Base-by-base conservation (phyloP, 2,797 vertebrate species). In the Notolabrus celidotus region DNA sequence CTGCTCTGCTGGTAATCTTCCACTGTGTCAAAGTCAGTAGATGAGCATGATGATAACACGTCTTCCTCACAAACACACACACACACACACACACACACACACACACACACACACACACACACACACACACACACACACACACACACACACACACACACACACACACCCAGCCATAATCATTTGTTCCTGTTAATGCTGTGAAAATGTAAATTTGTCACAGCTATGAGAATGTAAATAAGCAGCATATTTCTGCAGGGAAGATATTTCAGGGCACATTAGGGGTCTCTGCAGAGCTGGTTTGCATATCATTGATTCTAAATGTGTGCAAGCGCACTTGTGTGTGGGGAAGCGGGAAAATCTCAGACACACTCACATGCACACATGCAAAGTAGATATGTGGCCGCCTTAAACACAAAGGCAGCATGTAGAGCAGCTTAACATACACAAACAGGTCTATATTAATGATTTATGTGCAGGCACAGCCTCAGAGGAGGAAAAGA, bases 241-340 rank as follows among this genome's bases (percentile, higher is more conserved):
- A 16, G 38, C 20, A 43, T 60, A 36, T 74, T 79, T 76, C 56
- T 77, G 55, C 77, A 15, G 51, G 79, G 81, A 79, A 82, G 79
- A 86, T 75, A 80, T 86, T 84, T 83, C 89, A 83, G 86, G 58
- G 69, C 77, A 80, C 85, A 85, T 89, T 88, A 82, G 22, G 65
- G 36, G 67, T 39, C 50, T 84, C 75, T 84, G 73, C 58, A 60
- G 71, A 71, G 45, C 43, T 66, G 55, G 53, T 86, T 85, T 86
- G 82, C 85, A 88, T 92, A 79, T 87, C 77, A 85, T 91, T 88
- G 86, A 89, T 86, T 90, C 80, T 79, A 84, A 77, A 47, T 47
- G 46, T 27, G 71, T 55, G 75, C 41, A 20, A 49, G 34, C 67
- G 62, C 51, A 50, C n/a, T n/a, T 46, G 20, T 63, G 59, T 56